Conservation (phyloP, 1,140 invertebrate species). For the Ericerus pela region DNA sequence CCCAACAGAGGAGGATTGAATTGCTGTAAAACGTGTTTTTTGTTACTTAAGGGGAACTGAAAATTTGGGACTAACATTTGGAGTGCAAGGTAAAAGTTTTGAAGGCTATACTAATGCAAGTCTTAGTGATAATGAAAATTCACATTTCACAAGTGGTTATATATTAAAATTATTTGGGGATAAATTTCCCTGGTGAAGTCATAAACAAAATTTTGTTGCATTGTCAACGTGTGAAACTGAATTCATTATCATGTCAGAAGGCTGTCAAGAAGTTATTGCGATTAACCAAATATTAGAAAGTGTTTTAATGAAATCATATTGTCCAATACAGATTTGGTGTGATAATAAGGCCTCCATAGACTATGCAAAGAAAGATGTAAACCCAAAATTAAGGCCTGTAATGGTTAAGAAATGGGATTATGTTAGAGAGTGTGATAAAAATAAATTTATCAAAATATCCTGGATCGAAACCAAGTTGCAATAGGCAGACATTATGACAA, state of each 20-base stretch:
- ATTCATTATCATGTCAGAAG: background rate
- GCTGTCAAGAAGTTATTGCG: background rate
- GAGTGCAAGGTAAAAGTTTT: constrained; percentile 9
- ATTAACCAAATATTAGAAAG: background rate
- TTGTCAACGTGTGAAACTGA: background rate
- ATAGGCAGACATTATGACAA: background rate
- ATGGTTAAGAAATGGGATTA: background rate
- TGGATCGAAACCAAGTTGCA: background rate
- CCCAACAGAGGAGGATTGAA: constrained; percentile 21
- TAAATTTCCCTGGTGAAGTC: background rate
- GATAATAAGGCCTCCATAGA: background rate
- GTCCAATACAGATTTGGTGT: background rate
- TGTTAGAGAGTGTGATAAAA: background rate
- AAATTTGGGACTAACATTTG: constrained; percentile 18
- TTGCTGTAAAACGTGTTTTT: constrained; percentile 21
- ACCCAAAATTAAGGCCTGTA: background rate
- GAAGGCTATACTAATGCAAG: constrained; percentile 25
- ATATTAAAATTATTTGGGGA: background rate
- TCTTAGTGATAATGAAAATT: constrained; percentile 23
- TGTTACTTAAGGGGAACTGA: constrained; percentile 24
- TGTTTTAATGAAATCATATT: background rate
- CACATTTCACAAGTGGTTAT: constrained; percentile 15
- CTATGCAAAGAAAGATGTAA: background rate
- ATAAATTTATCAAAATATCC: background rate
- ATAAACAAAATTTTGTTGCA: background rate